These are phyloP conservation scores for Sciurus carolinensis DNA, from an alignment of 2,797 vertebrate genomes.

Conservation along the genomic window DNA sequence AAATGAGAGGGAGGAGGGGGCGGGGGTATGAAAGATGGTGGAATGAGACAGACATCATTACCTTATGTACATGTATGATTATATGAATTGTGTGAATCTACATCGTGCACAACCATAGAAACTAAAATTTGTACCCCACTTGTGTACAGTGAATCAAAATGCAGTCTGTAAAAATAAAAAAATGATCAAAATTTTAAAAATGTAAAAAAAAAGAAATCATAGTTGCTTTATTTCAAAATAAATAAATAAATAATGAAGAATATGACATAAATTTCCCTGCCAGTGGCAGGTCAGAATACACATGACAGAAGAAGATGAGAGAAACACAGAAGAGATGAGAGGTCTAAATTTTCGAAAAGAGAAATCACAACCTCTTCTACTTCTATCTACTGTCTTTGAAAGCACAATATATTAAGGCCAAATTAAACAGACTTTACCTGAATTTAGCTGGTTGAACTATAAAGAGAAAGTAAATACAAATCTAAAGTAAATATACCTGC, in stretches of 20 bases:
- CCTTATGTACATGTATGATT: no score
- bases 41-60: no score
- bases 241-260: background rate
- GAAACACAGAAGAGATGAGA: background rate
- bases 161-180: no score
- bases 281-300: background rate
- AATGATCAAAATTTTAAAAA: no score
- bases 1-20: no score
- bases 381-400: background rate
- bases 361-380: background rate
- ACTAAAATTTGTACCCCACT: no score
- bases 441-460: background rate
- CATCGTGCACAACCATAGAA: no score
- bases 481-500: background rate
- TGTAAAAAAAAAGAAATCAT: background rate
- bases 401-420: background rate
- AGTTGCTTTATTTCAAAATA: conserved; percentile 14
- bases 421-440: background rate
- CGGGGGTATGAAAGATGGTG: no score
- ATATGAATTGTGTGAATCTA: no score
- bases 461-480: background rate
- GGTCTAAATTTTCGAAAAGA: background rate
- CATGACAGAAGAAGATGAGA: background rate
- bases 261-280: background rate
- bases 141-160: no score